Evolutionary conservation across 2,113 vertebrate genomes (phyloP).

Genomic region (Podarcis raffonei): DNA sequence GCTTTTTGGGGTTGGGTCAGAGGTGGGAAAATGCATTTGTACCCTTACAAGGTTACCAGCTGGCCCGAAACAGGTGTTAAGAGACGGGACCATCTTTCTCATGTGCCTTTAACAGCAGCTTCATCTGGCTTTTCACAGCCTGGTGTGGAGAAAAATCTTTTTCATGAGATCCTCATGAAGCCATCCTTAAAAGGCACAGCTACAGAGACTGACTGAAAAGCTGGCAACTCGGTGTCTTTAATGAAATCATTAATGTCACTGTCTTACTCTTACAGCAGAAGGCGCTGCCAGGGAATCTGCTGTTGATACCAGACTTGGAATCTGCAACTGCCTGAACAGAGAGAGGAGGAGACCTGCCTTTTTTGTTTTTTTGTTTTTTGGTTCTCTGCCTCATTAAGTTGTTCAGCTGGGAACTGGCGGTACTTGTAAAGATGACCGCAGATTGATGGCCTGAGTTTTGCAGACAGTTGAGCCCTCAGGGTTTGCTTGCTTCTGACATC

Average conservation of each 20-base stretch:
- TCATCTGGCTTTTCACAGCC: background rate
- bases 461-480: background rate
- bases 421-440: background rate
- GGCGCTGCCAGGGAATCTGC: background rate
- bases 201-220: background rate
- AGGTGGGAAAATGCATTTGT: background rate
- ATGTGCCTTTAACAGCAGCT: background rate
- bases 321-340: background rate
- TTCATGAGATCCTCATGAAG: background rate
- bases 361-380: no score
- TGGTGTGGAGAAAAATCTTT: background rate
- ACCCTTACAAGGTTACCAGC: background rate
- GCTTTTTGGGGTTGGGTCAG: background rate
- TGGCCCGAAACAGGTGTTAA: no score
- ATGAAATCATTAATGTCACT: background rate
- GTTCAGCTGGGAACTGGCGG: background rate
- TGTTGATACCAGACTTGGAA: background rate
- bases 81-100: background rate
- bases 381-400: background rate
- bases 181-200: background rate
- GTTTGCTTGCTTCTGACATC: background rate
- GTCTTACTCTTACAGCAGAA: background rate
- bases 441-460: background rate
- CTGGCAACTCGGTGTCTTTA: background rate
- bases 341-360: background rate